Evolutionary conservation across 2,888 invertebrate genomes (phyloP).

Genomic region (Fabriciana adippe): DNA sequence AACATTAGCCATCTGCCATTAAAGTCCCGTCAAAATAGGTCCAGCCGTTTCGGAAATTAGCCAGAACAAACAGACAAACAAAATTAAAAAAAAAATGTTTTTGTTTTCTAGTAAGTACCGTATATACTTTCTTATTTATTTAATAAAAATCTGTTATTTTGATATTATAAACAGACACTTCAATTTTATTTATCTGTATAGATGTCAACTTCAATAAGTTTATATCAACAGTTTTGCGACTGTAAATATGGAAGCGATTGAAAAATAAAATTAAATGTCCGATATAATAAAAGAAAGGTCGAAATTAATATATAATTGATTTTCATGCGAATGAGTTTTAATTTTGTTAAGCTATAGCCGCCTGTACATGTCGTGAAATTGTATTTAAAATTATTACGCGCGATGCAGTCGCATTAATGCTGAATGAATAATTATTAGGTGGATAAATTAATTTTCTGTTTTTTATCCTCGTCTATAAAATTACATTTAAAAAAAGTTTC

Average conservation of each 20-base stretch:
- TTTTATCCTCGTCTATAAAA: neutral
- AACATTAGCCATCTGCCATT: too few species aligned
- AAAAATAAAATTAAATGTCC: constrained; percentile 7
- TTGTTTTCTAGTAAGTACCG: too few species aligned
- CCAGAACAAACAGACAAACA: too few species aligned
- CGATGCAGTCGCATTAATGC: constrained; percentile 3
- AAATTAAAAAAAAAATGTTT: too few species aligned
- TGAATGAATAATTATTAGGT: constrained; percentile 11
- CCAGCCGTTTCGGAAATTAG: too few species aligned
- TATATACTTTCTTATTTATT: too few species aligned
- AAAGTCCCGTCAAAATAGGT: too few species aligned
- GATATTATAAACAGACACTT: too few species aligned
- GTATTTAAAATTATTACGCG: constrained; percentile 22
- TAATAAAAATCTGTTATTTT: too few species aligned
- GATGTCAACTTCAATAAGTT: neutral
- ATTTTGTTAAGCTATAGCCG: constrained; percentile 32
- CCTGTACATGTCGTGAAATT: constrained; percentile 8
- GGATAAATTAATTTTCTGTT: neutral
- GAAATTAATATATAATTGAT: constrained; percentile 39
- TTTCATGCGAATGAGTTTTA: constrained; percentile 39
- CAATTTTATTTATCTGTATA: too few species aligned
- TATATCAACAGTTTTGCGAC: neutral
- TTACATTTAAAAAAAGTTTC: neutral
- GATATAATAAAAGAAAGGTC: constrained; percentile 33
- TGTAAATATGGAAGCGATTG: neutral